Evolutionary conservation across 2,888 invertebrate genomes (phyloP), one percentile per base, ranked within the genome.

Genomic region (Lomographa bimaculata): DNA sequence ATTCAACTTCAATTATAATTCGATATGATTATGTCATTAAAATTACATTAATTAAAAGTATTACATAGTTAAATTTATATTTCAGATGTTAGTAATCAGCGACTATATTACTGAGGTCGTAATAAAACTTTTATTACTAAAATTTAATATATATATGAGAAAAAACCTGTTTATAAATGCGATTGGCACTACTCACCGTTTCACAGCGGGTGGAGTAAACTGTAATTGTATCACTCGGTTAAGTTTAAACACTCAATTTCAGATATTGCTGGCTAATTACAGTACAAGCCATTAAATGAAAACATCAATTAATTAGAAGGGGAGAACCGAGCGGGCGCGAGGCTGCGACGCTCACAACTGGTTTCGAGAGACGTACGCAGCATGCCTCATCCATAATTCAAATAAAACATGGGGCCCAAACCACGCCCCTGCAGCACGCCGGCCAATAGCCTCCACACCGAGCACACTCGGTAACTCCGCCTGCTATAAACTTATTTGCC

Each of bases 231-330:
- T 57, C 75, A 77, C 77, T 68, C 57, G 58, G 59, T 65, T 75
- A 75, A 70, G 63, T 68, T 71, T 70, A 71, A 73, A 71, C 82
- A 80, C 84, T 76, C 73, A 77, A 79, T 80, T 77, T 76, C 65
- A 71, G 66, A 78, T 74, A 75, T 75, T 72, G 66, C 68, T 66
- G 64, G 66, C 73, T 79, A 83, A 84, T 85, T 83, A 86, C 70
- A 73, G 72, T 72, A 80, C 79, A 77, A 75, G 79, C 77, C 75
- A 83, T 83, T 80, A 83, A 86, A 85, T 84, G 76, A 84, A 84
- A 83, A 84, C 81, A 80, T 86, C 82, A 84, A 87, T 87, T 86
- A 89, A 86, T 86, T 84, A 84, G 70, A 79, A 79, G 74, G 76
- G 75, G 79, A 80, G 81, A 80, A 74, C 82, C 83, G 79, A 80